A percentile compares a stretch with the other conserved stretches of the same genome.
These are phyloP conservation scores for Lycocerus yunnanus DNA, from an alignment of 2,888 invertebrate species.

Conservation along the genomic window DNA sequence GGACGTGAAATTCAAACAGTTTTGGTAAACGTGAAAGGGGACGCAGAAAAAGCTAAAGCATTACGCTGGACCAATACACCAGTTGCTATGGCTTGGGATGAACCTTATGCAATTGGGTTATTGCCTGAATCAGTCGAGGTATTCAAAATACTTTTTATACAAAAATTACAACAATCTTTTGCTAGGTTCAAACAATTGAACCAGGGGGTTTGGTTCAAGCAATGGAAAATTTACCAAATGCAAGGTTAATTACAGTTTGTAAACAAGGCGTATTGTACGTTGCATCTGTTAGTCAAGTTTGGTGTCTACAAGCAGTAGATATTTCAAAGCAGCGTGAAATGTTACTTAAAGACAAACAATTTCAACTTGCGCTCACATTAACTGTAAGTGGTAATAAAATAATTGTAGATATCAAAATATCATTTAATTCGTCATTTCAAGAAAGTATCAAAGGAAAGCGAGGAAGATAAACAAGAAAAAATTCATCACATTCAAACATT, in stretches of 20 bases:
- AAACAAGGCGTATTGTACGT: constrained; percentile 82
- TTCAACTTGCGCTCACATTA: constrained; percentile 88
- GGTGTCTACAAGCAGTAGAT: constrained; percentile 83
- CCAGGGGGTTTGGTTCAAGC: constrained; percentile 61
- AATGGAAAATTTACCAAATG: constrained; percentile 47
- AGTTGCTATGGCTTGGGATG: constrained; percentile 81
- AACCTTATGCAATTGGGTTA: constrained; percentile 88
- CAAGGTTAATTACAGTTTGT: constrained; percentile 74
- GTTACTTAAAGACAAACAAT: constrained; percentile 87
- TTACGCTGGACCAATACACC: constrained; percentile 83
- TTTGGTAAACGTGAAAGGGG: constrained; percentile 76
- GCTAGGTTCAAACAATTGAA: constrained; percentile 78
- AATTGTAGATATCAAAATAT: not conserved
- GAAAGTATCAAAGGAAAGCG: constrained; percentile 82
- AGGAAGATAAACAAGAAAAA: constrained; percentile 78
- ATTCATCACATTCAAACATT: constrained; percentile 88
- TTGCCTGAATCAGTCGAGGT: constrained; percentile 79
- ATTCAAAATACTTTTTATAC: not conserved
- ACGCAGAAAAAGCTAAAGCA: constrained; percentile 70
- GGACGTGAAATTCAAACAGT: constrained; percentile 88
- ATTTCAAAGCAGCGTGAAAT: constrained; percentile 82
- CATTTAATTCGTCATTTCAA: constrained; percentile 52
- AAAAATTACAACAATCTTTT: not conserved
- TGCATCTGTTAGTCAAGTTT: constrained; percentile 86
- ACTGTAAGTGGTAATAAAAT: constrained; percentile 67